Evolutionary conservation across 2,888 invertebrate genomes (phyloP), one percentile per base, ranked within the genome.

Genomic region (Onchidella celtica): DNA sequence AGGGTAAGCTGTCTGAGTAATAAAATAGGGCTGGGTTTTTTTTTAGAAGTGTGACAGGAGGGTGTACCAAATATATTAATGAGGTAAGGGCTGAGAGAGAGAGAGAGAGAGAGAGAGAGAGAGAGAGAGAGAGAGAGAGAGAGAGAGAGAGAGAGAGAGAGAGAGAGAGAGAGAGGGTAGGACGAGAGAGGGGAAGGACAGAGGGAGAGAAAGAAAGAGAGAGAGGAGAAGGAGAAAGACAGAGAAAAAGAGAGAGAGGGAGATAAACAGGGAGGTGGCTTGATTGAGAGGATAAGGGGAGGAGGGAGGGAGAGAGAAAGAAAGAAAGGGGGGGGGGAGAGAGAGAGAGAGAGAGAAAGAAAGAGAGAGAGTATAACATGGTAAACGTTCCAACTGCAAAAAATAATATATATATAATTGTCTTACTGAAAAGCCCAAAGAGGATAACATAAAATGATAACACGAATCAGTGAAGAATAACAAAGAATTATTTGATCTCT

Each of bases 231-330:
- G 57, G 29, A 74, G 55, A 73, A 27, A 32, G 17, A n/a, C 17
- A 34, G 36, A n/a, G 36, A 65, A 4, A 66, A 47, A 11, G 68
- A 55, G 11, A 55, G 57, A 29, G 47, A 38, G 38, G 21, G 40
- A 14, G 38, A 27, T 40, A 36, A 1, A 65, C 32, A 38, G 65
- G 34, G 63, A 63, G 36, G 32, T n/a, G n/a, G n/a, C n/a, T n/a
- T n/a, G n/a, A n/a, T n/a, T n/a, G n/a, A 32, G 72, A 57, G 40
- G 21, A 65, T 1, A 34, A 65, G n/a, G 65, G 65, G 57, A 24
- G 75, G 57, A 75, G 38, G 34, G 65, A 74, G 40, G 72, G 68
- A 80, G 34, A 75, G 69, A 68, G 55, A 75, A 59, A 61, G 57
- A 76, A 40, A 61, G 27, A 47, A 29, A 69, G 55, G n/a, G 38